Conservation (phyloP, 2,797 vertebrate species). For the Hippoglossus hippoglossus region DNA sequence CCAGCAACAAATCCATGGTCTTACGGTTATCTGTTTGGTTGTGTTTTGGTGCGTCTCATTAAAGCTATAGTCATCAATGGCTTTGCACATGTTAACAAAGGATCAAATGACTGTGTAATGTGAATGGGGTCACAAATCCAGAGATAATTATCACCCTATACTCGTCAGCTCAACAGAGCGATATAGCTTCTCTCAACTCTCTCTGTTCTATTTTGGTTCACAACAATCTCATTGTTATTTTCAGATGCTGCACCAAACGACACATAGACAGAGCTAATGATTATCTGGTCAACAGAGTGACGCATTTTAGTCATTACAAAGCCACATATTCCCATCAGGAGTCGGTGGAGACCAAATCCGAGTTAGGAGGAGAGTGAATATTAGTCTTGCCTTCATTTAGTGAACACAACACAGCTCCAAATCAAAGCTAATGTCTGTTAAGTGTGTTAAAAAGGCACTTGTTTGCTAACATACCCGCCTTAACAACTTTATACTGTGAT, state of each 20-base stretch:
- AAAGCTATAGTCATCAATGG: constrained; percentile 1
- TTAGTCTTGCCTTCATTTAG: too few relatives aligned
- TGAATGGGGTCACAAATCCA: background rate
- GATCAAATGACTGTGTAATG: background rate
- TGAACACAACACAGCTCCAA: background rate
- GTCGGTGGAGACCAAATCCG: background rate
- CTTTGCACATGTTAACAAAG: background rate
- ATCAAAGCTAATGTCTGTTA: too few relatives aligned
- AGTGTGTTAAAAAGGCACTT: too few relatives aligned
- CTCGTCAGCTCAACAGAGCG: background rate
- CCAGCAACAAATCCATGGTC: too few relatives aligned
- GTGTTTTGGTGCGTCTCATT: background rate
- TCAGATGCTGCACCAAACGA: background rate
- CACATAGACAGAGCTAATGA: too few relatives aligned
- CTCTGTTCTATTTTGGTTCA: background rate
- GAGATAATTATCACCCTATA: background rate
- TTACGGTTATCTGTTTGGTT: background rate
- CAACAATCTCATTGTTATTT: background rate
- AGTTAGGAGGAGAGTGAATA: background rate
- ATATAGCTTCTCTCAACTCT: background rate
- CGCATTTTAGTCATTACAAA: too few relatives aligned
- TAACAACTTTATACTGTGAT: too few relatives aligned
- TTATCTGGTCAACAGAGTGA: too few relatives aligned
- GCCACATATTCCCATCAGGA: background rate
- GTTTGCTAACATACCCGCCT: too few relatives aligned